Conservation (phyloP, 1,140 invertebrate species). For the Anastrepha ludens region DNA sequence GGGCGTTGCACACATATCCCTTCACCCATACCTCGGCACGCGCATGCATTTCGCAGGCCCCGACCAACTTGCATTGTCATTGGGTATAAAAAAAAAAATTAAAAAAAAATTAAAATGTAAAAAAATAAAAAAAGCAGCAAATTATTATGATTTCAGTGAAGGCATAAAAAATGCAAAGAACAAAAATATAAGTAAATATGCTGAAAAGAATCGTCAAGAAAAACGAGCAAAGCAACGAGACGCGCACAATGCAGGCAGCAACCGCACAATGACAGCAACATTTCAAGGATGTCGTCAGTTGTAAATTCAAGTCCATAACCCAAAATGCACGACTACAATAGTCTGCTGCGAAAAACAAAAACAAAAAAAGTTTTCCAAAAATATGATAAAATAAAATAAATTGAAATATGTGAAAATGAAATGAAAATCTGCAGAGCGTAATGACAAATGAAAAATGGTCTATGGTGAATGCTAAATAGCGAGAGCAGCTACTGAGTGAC, state of each 20-base stretch:
- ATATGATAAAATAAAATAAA: constrained; percentile 20
- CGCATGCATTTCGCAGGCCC: too few relatives aligned
- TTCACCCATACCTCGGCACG: neutral
- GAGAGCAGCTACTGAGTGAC: neutral
- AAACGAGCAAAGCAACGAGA: too few relatives aligned
- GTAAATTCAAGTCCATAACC: constrained; percentile 32
- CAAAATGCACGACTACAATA: constrained; percentile 20
- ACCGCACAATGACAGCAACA: constrained; percentile 17
- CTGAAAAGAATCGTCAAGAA: neutral
- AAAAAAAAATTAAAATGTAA: neutral
- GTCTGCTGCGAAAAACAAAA: neutral
- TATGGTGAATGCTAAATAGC: neutral
- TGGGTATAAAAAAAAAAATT: neutral
- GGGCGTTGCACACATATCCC: neutral
- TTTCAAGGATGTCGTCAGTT: constrained; percentile 32
- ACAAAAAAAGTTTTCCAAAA: neutral
- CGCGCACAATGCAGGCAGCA: neutral
- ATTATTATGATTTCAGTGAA: constrained; percentile 38
- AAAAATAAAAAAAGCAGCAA: neutral
- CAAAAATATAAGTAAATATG: neutral
- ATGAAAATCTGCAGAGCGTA: neutral
- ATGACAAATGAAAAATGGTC: constrained; percentile 29
- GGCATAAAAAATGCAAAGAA: neutral
- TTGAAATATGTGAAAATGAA: neutral
- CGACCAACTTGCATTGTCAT: neutral